Evolutionary conservation across 1,140 invertebrate genomes (phyloP).

Genomic region (Drosophila carrolli): DNA sequence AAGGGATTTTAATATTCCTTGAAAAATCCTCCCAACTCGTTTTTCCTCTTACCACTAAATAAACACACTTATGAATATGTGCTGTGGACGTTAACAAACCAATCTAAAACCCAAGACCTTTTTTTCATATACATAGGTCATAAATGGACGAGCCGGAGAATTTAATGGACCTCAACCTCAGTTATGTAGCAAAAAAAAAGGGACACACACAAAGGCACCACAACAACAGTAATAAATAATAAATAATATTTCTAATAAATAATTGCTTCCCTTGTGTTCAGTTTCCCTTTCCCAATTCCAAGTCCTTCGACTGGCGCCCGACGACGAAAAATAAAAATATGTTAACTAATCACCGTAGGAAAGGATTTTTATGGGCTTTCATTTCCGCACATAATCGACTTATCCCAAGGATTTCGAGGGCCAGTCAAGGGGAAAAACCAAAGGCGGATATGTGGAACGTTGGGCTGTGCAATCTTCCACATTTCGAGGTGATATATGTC

Average conservation of each 20-base stretch:
- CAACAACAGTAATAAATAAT: constrained; percentile 71
- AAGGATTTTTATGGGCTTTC: constrained; percentile 85
- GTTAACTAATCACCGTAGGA: constrained; percentile 84
- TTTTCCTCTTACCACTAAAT: background rate
- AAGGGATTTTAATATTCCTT: background rate
- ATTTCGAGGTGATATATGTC: constrained; percentile 74
- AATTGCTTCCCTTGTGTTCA: constrained; percentile 73
- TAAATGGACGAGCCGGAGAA: constrained; percentile 55
- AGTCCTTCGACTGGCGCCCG: constrained; percentile 27
- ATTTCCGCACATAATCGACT: constrained; percentile 82
- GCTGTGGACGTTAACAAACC: constrained; percentile 31
- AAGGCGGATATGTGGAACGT: constrained; percentile 82
- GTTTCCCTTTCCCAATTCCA: background rate
- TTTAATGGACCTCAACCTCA: constrained; percentile 75
- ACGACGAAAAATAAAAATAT: constrained; percentile 68
- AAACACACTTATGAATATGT: constrained; percentile 26
- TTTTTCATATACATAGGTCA: constrained; percentile 71
- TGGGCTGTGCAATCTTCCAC: constrained; percentile 38
- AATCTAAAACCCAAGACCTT: constrained; percentile 40
- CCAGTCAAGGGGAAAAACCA: constrained; percentile 81
- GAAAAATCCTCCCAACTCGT: background rate
- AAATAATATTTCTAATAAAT: constrained; percentile 84
- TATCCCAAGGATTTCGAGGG: constrained; percentile 48
- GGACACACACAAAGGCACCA: constrained; percentile 25
- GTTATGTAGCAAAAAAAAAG: constrained; percentile 33